Base-by-base conservation (phyloP, 1,140 invertebrate genomes). In the Colletes gigas region DNA sequence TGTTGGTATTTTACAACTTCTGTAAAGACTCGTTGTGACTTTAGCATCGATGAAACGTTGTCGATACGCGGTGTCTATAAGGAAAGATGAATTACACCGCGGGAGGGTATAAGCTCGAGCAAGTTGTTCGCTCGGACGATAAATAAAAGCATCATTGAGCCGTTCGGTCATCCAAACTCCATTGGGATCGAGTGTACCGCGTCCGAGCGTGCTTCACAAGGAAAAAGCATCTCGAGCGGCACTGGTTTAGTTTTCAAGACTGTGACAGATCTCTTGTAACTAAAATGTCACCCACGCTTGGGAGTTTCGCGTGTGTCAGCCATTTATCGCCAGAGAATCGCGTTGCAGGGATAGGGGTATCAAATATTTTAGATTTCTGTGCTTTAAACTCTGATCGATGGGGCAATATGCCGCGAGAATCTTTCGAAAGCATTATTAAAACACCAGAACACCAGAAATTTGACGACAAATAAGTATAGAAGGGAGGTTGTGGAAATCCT, bases 81-180 rank as follows among this genome's bases (percentile, higher is more conserved):
- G 52, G 52, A n/a, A 50, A 57, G 52, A 68, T n/a, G 63, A 10
- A 47, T 76, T 47, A 55, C 50, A 19, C 44, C 15, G 44, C 10
- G 19, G 19, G 47, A 12, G 17, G 14, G 57, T 19, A 50, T 44
- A 0, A 39, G 2, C 15, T 30, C 19, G 10, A 2, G 41, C 57
- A 62, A 70, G 44, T 60, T 50, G n/a, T 21, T n/a, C 7, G 12
- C 21, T 59, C n/a, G 12, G 17, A 50, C 21, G 17, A 7, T 4
- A 47, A 60, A 70, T 52, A 78, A 78, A 70, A 78, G 54, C n/a
- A 71, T 44, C 15, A 17, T 71, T 54, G 57, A 54, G 30, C 39
- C 15, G 68, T 71, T 41, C 19, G 4, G 15, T n/a, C 65, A 41
- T 47, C 15, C 41, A 67, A 55, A 41, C 9, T 47, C 47, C 68